These are phyloP conservation scores for Xyrichtys novacula DNA, from an alignment of 2,797 vertebrate genomes.

Conservation along the genomic window DNA sequence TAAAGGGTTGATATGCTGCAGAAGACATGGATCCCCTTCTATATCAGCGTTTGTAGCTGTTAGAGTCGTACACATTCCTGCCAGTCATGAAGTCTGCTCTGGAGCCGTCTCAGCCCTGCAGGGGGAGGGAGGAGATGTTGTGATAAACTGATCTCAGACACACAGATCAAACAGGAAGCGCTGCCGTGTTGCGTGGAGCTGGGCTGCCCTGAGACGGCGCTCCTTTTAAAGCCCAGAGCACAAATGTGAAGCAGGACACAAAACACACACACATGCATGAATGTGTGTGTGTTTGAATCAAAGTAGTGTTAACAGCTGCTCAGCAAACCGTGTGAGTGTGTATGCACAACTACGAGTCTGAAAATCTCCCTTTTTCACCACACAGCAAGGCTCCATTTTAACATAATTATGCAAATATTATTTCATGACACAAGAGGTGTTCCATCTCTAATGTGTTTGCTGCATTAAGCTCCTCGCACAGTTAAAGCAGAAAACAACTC, in stretches of 20 bases:
- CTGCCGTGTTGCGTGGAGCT: conserved; percentile 35
- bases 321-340: too few relatives aligned
- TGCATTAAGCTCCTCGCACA: conserved; percentile 34
- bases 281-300: conserved; percentile 9
- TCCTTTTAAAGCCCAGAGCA: conserved; percentile 12
- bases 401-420: conserved; percentile 58
- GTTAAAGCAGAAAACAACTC: conserved; percentile 23
- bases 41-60: neutral
- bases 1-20: neutral
- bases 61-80: neutral
- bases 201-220: conserved; percentile 8
- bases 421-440: conserved; percentile 50
- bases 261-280: neutral
- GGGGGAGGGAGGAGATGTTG: conserved; percentile 39
- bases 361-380: conserved; percentile 30
- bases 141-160: conserved; percentile 45
- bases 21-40: neutral
- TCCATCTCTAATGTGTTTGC: conserved; percentile 38
- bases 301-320: too few relatives aligned
- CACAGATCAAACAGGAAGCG: conserved; percentile 48
- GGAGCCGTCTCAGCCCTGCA: conserved; percentile 23
- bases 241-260: conserved; percentile 19
- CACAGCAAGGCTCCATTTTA: conserved; percentile 28
- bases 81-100: conserved; percentile 26
- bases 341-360: neutral